Conservation (phyloP, 1,140 invertebrate species). For the Drosophila murphyi region DNA sequence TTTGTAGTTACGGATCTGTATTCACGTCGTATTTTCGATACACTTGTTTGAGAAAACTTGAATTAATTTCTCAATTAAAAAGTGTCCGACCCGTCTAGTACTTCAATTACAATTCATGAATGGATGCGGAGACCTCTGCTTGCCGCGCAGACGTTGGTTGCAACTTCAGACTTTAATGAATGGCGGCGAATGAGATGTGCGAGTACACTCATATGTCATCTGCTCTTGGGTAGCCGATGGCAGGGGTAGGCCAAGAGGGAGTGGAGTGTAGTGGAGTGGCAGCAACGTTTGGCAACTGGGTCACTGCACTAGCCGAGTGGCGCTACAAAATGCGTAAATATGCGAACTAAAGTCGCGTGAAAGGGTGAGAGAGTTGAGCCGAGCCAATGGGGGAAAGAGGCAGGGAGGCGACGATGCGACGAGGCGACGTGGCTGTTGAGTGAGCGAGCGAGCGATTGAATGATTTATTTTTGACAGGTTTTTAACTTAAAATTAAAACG, state of each 20-base stretch:
- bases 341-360: constrained; percentile 25
- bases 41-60: constrained; percentile 2
- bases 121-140: constrained; percentile 37
- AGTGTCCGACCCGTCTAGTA: constrained; percentile 65
- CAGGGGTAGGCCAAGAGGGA: background rate
- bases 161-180: constrained; percentile 53
- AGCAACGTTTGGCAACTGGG: constrained; percentile 22
- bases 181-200: constrained; percentile 15
- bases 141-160: background rate
- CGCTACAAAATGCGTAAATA: constrained; percentile 51
- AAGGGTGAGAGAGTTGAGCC: constrained; percentile 12
- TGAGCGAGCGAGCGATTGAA: constrained; percentile 74
- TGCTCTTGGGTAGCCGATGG: background rate
- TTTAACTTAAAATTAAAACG: constrained; percentile 84
- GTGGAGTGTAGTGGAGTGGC: no score
- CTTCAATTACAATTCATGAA: constrained; percentile 73
- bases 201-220: constrained; percentile 39
- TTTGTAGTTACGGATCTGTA: no score
- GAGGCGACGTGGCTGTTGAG: constrained; percentile 14
- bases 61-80: constrained; percentile 71
- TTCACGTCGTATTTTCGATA: no score
- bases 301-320: constrained; percentile 36
- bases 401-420: background rate
- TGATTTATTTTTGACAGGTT: constrained; percentile 85
- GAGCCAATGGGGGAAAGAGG: background rate